Conservation (phyloP, 2,797 vertebrate species). For the Cossypha heuglini region DNA sequence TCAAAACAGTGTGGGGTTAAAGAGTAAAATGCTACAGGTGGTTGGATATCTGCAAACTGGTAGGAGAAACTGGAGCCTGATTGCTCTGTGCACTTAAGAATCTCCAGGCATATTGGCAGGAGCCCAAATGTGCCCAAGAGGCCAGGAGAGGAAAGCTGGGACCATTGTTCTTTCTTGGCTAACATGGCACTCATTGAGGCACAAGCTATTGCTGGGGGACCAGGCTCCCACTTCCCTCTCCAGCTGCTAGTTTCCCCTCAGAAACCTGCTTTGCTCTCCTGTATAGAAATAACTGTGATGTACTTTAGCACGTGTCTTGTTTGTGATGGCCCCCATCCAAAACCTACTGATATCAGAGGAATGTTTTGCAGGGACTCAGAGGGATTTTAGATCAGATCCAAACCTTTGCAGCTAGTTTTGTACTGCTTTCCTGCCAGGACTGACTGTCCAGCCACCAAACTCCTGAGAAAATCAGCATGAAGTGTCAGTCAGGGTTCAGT, state of each 20-base stretch:
- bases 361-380: background rate
- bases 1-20: background rate
- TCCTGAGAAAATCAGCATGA: constrained; percentile 35
- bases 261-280: constrained; percentile 42
- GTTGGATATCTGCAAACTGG: background rate
- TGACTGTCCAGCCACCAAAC: constrained; percentile 31
- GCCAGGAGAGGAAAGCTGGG: background rate
- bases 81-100: background rate
- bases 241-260: background rate
- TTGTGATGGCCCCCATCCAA: constrained; percentile 51
- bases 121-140: background rate
- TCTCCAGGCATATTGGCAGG: background rate
- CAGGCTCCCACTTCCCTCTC: background rate
- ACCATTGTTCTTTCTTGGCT: background rate
- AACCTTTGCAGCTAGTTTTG: constrained; percentile 16
- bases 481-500: constrained; percentile 55
- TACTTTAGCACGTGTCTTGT: background rate
- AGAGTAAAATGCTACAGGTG: background rate
- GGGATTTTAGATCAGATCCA: constrained; percentile 9
- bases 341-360: constrained; percentile 42
- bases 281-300: constrained; percentile 52
- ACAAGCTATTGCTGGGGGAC: background rate
- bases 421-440: background rate
- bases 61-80: background rate
- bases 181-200: background rate